Conservation (phyloP, 2,113 vertebrate genomes). For the Vombatus ursinus region DNA sequence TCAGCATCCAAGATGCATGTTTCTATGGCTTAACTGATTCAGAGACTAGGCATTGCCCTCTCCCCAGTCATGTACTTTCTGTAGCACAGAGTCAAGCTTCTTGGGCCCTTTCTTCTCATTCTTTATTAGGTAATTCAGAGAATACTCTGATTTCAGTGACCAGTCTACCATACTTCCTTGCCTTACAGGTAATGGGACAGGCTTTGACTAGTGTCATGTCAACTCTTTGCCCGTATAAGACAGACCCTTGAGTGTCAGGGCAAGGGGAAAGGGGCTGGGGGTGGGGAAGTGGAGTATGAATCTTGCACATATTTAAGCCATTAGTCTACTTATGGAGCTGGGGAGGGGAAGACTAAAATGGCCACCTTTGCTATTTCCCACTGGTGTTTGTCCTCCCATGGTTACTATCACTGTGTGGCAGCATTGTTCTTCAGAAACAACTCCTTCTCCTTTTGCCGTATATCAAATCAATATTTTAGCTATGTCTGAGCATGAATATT, state of each 20-base stretch:
- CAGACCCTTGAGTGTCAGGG: neutral
- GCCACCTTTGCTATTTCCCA: neutral
- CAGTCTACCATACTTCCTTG: neutral
- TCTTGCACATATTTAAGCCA: neutral
- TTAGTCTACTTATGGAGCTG: neutral
- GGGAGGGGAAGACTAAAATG: neutral
- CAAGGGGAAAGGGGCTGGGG: too few species aligned
- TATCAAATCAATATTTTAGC: neutral
- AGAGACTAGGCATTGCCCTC: neutral
- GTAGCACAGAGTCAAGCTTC: neutral
- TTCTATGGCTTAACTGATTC: neutral
- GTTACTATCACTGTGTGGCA: neutral
- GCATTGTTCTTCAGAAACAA: neutral
- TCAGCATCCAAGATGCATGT: neutral
- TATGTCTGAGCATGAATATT: neutral
- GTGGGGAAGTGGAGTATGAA: neutral
- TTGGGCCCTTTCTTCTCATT: neutral
- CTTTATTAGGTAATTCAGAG: neutral
- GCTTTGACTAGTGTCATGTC: neutral
- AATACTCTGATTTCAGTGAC: neutral
- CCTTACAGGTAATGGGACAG: neutral
- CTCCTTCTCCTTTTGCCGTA: neutral
- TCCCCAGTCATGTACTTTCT: neutral
- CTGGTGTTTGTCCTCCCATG: neutral
- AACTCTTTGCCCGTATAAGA: neutral